Percentiles rank a stretch among this genome's conserved stretches.
Evolutionary conservation across 92 coral and sea anemone species (phyloP).

Genomic region (Blastomussa wellsi): DNA sequence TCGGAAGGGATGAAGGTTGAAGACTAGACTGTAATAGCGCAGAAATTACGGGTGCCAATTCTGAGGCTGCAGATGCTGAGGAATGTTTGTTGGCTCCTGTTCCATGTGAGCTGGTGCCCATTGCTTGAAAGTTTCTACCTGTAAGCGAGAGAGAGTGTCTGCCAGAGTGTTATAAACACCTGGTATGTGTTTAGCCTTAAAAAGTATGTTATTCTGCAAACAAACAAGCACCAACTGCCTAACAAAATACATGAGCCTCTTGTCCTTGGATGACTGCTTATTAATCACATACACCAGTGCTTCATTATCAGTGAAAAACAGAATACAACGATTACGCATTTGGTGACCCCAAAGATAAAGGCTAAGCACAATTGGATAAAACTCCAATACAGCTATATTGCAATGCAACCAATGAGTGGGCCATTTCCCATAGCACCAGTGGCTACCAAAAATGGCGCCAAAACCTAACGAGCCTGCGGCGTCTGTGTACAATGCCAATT

Average conservation of each 20-base stretch:
- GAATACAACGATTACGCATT: too few relatives aligned
- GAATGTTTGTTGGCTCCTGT: conserved; percentile 17
- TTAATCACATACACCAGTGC: neutral
- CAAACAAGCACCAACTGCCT: conserved; percentile 49
- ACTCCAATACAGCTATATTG: too few relatives aligned
- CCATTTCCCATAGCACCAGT: too few relatives aligned
- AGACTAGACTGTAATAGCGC: conserved; percentile 1
- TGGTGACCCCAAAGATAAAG: too few relatives aligned
- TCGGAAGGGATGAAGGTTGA: conserved; percentile 38
- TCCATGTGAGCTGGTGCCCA: conserved; percentile 49
- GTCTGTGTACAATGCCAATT: too few relatives aligned
- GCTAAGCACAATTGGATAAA: too few relatives aligned
- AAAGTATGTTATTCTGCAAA: conserved; percentile 50
- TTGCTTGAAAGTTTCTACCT: conserved; percentile 54
- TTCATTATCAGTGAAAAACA: too few relatives aligned
- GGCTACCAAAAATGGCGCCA: too few relatives aligned
- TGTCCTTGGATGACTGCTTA: conserved; percentile 46
- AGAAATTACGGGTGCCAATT: conserved; percentile 11
- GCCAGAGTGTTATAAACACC: conserved; percentile 57
- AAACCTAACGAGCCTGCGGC: too few relatives aligned
- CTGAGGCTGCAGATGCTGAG: conserved; percentile 27
- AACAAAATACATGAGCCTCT: conserved; percentile 56
- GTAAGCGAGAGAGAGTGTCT: conserved; percentile 64
- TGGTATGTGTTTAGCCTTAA: conserved; percentile 59
- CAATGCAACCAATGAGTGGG: too few relatives aligned